Base-by-base conservation (phyloP, 2,113 vertebrate genomes). In the Chaenocephalus aceratus region DNA sequence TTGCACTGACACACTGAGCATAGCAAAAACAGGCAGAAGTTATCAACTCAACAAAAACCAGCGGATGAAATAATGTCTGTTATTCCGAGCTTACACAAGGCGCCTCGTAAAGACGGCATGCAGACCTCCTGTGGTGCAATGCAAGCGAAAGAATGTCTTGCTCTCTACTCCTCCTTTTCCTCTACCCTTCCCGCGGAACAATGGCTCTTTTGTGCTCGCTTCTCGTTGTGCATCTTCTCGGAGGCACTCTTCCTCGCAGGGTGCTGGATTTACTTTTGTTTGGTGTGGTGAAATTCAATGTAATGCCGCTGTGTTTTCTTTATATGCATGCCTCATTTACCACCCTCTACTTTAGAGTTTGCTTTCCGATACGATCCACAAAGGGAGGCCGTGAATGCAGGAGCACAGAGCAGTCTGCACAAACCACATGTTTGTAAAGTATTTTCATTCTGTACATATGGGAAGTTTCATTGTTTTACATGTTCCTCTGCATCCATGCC, bases 1-100 rank as follows among this genome's bases (percentile, higher is more conserved):
- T 15, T 83, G 77, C 72, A 71, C 18, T 46, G 71, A 77, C 70
- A 86, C 36, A 77, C 74, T 34, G 65, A 81, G 65, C 68, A 77
- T 30, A 56, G 74, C 82, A 80, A 77, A 72, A 84, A 83, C 91
- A 91, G 73, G 90, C 91, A 90, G 69, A 85, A 5, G 91, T 93
- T 88, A 91, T 89, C 58, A 75, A 85, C 60, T 88, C 69, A 83
- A 89, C 70, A 76, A 76, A 56, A 46, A 59, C 34, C 63, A 77
- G 45, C 36, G 75, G 54, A 72, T 82, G 78, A 80, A 89, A 83
- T 86, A 68, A 85, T 78, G 76, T 79, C 64, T 85, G 77, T 88
- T 91, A 86, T 90, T 91, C 85, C 69, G 88, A 88, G 85, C 82
- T 89, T 66, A 83, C 78, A 74, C 80, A 85, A 30, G 88, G 75